These are phyloP conservation scores for Toxotes jaculatrix DNA, from an alignment of 2,113 vertebrate species.

Conservation along the genomic window DNA sequence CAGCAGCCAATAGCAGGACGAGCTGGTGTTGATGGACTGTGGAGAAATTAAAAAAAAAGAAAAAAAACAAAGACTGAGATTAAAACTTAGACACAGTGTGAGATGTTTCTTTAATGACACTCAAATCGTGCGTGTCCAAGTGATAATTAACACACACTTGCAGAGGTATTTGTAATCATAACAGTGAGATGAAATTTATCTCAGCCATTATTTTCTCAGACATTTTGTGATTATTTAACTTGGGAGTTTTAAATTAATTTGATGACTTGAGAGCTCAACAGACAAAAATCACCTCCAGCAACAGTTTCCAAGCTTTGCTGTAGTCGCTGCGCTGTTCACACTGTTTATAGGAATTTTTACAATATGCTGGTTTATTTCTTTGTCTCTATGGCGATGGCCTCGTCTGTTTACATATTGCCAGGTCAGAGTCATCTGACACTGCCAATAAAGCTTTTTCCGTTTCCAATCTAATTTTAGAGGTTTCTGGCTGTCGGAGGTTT, in stretches of 20 bases:
- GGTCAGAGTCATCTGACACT: conserved; percentile 68
- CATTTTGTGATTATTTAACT: conserved; percentile 59
- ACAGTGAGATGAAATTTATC: conserved; percentile 54
- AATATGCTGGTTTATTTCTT: conserved; percentile 74
- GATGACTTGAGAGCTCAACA: conserved; percentile 32
- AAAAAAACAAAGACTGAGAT: conserved; percentile 16
- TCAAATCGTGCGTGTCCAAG: conserved; percentile 42
- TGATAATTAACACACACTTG: conserved; percentile 34
- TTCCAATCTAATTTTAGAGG: conserved; percentile 74
- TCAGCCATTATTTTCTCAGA: conserved; percentile 45
- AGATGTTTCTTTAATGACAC: conserved; percentile 46
- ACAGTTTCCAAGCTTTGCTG: conserved; percentile 30
- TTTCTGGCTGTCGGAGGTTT: conserved; percentile 70
- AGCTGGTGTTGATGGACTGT: conserved; percentile 79
- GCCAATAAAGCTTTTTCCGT: conserved; percentile 78
- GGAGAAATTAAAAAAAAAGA: conserved; percentile 10
- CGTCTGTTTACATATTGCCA: conserved; percentile 72
- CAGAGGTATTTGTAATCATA: conserved; percentile 58
- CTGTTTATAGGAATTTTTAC: conserved; percentile 61
- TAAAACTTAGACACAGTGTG: conserved; percentile 7
- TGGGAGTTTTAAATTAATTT: conserved; percentile 59
- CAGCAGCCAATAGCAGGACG: conserved; percentile 87
- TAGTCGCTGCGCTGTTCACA: conserved; percentile 25
- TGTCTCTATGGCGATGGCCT: conserved; percentile 68
- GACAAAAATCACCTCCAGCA: conserved; percentile 35